A percentile compares a stretch with the other conserved stretches of the same genome.
Evolutionary conservation across 2,797 vertebrate genomes (phyloP).

Genomic region (Fringilla coelebs): DNA sequence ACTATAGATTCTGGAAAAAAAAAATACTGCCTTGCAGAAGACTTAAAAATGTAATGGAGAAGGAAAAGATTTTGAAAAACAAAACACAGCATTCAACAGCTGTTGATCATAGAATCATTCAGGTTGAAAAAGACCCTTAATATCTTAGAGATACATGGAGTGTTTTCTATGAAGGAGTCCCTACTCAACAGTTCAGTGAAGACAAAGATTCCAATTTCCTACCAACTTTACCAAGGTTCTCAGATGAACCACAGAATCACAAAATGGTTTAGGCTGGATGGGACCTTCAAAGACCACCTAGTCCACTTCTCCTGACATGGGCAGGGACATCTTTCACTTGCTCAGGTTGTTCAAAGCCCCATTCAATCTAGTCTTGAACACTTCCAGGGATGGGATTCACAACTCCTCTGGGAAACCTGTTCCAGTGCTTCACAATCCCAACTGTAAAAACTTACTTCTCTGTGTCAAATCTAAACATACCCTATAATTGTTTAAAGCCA

Average conservation of each 20-base stretch:
- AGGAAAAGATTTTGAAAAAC: neutral
- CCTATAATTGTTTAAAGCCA: neutral
- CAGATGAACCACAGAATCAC: neutral
- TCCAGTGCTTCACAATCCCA: neutral
- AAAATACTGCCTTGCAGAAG: neutral
- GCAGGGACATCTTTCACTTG: neutral
- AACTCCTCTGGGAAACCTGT: neutral
- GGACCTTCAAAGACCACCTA: neutral
- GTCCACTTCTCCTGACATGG: neutral
- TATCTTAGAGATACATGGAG: neutral
- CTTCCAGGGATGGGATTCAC: neutral
- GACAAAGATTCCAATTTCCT: neutral
- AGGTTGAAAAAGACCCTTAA: neutral
- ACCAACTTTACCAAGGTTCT: neutral
- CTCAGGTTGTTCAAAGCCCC: neutral
- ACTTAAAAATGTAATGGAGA: neutral
- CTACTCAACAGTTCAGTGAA: neutral
- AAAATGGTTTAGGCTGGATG: neutral
- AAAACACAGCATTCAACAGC: neutral
- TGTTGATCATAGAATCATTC: neutral
- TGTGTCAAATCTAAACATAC: neutral
- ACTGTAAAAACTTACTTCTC: neutral
- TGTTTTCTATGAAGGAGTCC: neutral
- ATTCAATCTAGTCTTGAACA: neutral
- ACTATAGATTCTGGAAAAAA: neutral